These are phyloP conservation scores for Uria aalge DNA, from an alignment of 2,113 vertebrate genomes.

Conservation along the genomic window DNA sequence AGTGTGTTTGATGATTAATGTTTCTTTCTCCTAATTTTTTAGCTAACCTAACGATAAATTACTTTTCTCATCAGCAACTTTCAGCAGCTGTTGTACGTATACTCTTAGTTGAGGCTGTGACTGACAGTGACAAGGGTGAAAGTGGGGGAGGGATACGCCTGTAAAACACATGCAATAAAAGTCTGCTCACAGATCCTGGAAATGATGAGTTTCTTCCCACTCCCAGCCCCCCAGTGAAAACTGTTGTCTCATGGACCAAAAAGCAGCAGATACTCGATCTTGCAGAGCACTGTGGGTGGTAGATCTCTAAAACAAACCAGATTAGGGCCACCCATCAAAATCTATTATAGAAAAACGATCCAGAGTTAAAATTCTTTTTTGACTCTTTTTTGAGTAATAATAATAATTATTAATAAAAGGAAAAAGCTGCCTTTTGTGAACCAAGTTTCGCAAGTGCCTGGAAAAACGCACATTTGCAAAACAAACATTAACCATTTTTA, in stretches of 20 bases:
- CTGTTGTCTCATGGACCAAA: slow-evolving; percentile 3
- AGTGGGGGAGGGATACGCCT: background rate
- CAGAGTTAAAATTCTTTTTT: background rate
- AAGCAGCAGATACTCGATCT: background rate
- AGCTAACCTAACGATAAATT: background rate
- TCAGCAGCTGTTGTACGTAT: background rate
- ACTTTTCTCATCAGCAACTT: background rate
- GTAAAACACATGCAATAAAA: background rate
- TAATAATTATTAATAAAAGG: background rate
- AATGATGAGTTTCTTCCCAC: background rate
- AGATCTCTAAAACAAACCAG: slow-evolving; percentile 33
- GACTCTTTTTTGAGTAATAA: background rate
- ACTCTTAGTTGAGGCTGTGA: background rate
- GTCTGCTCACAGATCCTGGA: background rate
- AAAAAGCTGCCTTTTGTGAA: background rate
- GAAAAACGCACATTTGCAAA: slow-evolving; percentile 2
- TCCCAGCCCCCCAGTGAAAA: background rate
- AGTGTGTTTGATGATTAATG: background rate
- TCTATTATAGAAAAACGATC: background rate
- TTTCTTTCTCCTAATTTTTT: background rate
- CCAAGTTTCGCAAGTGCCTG: background rate
- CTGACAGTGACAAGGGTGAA: background rate
- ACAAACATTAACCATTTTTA: slow-evolving; percentile 1
- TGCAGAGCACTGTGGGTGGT: slow-evolving; percentile 13
- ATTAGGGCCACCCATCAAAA: slow-evolving; percentile 29